phyloP scores from a whole-genome alignment of 2,113 vertebrate genomes.

The Gracilinanus agilis region DNA sequence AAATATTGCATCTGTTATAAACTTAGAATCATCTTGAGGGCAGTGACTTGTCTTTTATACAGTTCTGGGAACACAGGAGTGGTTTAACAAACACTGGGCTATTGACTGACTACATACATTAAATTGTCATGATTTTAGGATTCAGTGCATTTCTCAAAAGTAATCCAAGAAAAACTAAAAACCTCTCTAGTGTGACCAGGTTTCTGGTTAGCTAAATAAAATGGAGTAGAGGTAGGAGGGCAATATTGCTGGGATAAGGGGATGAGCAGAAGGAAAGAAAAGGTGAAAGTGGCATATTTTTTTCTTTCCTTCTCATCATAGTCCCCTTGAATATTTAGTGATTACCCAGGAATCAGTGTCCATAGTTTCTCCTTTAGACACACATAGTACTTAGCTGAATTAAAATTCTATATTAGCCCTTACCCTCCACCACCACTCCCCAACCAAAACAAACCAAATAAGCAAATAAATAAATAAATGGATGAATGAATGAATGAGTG shows the following conservation, averaged over 20 bases:
- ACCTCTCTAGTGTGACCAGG: background rate
- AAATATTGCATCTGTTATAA: too few relatives aligned
- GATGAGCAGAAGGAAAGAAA: background rate
- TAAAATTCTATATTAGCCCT: background rate
- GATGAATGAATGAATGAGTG: too few relatives aligned
- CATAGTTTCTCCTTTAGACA: background rate
- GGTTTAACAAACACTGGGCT: too few relatives aligned
- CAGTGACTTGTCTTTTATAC: too few relatives aligned
- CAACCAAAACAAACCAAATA: too few relatives aligned
- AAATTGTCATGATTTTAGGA: too few relatives aligned
- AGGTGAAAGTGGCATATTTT: background rate
- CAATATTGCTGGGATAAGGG: background rate
- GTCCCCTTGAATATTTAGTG: background rate
- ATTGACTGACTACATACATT: too few relatives aligned
- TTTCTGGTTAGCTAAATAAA: background rate
- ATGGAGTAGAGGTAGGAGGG: background rate
- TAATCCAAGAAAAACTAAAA: background rate
- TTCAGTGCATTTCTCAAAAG: too few relatives aligned
- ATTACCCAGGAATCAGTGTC: background rate
- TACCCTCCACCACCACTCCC: too few relatives aligned
- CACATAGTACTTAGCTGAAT: background rate
- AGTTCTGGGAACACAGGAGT: too few relatives aligned
- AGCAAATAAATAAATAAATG: too few relatives aligned
- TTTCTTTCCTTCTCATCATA: background rate
- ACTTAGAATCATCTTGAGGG: too few relatives aligned